Conservation (phyloP, 2,797 vertebrate species). For the Clarias laeviceps region DNA sequence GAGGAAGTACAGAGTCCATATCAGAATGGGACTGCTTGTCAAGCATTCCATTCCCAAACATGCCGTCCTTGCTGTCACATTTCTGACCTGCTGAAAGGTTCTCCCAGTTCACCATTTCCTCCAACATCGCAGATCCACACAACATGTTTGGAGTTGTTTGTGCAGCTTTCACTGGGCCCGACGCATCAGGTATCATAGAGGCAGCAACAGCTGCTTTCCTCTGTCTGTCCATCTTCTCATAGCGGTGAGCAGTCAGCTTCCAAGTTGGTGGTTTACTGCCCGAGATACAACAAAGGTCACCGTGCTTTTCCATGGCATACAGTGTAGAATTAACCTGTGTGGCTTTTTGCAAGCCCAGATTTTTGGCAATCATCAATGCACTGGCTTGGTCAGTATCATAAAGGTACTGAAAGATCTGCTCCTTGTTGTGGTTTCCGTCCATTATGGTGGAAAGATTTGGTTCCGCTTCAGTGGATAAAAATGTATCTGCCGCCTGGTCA, state of each 20-base stretch:
- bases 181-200: neutral
- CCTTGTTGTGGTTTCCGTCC: conserved; percentile 80
- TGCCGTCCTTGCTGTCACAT: neutral
- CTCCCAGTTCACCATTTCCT: conserved; percentile 18
- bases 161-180: neutral
- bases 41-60: conserved; percentile 27
- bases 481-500: conserved; percentile 42
- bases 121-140: neutral
- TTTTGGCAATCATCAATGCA: conserved; percentile 84
- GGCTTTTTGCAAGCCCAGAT: conserved; percentile 78
- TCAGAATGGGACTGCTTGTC: neutral
- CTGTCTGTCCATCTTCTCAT: conserved; percentile 83
- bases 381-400: conserved; percentile 70
- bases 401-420: conserved; percentile 82
- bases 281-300: conserved; percentile 77
- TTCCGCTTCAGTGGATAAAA: conserved; percentile 26
- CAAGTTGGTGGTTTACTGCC: conserved; percentile 73
- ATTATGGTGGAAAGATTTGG: conserved; percentile 70
- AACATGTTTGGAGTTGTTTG: neutral
- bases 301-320: conserved; percentile 83
- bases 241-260: conserved; percentile 81
- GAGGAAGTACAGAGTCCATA: conserved; percentile 24
- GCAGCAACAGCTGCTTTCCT: conserved; percentile 63
- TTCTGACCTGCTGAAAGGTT: conserved; percentile 15
- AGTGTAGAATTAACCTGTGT: conserved; percentile 85